Evolutionary conservation across 92 coral and sea anemone genomes (phyloP).

Genomic region (Muricea muricata): DNA sequence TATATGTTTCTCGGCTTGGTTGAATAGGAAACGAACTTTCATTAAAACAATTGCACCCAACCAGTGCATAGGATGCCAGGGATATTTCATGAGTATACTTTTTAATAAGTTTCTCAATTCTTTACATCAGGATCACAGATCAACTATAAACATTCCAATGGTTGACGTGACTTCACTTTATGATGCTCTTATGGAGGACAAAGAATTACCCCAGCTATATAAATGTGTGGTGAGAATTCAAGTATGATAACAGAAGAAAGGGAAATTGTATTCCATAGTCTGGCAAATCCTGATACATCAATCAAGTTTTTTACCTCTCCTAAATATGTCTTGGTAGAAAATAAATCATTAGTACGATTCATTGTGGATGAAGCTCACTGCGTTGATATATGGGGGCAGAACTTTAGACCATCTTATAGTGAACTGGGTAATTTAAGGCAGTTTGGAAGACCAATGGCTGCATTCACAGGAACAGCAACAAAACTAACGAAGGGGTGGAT

Average conservation of each 20-base stretch:
- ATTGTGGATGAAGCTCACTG: background rate
- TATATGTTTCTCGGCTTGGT: no score
- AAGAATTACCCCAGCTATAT: background rate
- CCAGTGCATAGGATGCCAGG: no score
- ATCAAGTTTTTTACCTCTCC: background rate
- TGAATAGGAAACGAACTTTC: no score
- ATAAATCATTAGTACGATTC: background rate
- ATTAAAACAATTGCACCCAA: background rate
- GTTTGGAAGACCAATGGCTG: background rate
- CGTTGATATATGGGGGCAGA: background rate
- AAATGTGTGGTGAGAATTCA: background rate
- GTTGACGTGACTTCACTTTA: background rate
- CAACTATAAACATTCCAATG: background rate
- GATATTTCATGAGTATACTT: no score
- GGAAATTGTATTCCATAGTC: background rate
- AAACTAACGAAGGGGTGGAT: background rate
- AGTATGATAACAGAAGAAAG: background rate
- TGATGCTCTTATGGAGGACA: background rate
- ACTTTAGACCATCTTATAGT: background rate
- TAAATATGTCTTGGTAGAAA: background rate
- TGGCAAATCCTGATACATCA: background rate
- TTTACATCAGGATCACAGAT: constrained; percentile 6
- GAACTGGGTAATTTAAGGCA: background rate
- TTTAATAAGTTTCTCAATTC: background rate
- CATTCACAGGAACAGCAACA: background rate